A percentile compares a stretch with the other conserved stretches of the same genome.
Conservation (phyloP, 2,113 vertebrate species). For the Onychostruthus taczanowskii region DNA sequence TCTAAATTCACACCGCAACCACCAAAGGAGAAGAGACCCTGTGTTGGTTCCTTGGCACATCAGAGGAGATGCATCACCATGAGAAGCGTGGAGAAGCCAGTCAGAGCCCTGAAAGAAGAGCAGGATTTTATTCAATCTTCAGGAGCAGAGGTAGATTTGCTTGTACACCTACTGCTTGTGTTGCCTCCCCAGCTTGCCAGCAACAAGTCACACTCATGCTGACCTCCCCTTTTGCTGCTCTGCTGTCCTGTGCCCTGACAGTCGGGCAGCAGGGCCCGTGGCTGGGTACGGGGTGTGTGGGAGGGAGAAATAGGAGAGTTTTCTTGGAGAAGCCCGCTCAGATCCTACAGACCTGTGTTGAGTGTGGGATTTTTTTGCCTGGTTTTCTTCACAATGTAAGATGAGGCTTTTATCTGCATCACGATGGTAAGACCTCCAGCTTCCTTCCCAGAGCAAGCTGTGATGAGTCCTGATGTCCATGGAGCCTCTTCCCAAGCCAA, state of each 20-base stretch:
- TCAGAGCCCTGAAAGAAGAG: accelerated
- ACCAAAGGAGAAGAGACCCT: background rate
- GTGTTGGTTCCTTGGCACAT: accelerated
- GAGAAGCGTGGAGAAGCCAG: background rate
- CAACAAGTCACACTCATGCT: accelerated
- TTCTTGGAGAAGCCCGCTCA: background rate
- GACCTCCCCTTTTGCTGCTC: background rate
- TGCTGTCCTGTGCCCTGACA: background rate
- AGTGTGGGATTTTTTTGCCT: background rate
- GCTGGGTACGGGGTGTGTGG: background rate
- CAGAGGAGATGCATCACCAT: too few relatives aligned
- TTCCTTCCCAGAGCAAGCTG: too few relatives aligned
- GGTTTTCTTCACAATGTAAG: too few relatives aligned
- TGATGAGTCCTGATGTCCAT: too few relatives aligned
- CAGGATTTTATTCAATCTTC: background rate
- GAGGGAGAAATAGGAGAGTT: background rate
- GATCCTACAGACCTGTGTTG: too few relatives aligned
- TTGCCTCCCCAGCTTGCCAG: background rate
- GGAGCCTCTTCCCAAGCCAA: too few relatives aligned
- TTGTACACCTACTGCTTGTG: accelerated
- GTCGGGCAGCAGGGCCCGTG: background rate
- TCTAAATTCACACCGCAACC: background rate
- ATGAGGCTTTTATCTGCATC: too few relatives aligned
- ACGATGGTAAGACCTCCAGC: too few relatives aligned
- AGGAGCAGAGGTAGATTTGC: background rate